Base-by-base conservation (phyloP, 2,797 vertebrate species). In the Botia kubotai region DNA sequence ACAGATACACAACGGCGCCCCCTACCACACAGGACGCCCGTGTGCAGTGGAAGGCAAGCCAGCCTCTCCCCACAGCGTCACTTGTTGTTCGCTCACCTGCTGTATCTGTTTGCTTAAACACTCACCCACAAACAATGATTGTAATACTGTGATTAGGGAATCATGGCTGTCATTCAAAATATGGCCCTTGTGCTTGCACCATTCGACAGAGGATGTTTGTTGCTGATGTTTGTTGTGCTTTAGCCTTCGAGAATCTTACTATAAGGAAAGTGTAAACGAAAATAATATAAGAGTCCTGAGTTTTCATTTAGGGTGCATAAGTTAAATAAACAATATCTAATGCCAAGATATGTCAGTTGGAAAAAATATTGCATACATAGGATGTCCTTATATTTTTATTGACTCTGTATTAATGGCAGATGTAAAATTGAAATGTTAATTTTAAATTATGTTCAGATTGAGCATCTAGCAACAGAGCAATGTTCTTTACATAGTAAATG, bases 1-100 rank as follows among this genome's bases (percentile, higher is more conserved):
- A 92, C 97, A 97, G 95, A 95, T 94, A 93, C 98, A 97, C 95
- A 97, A 97, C 95, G 96, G 96, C 95, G 93, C 95, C 94, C 96
- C 96, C 93, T 99, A 97, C 96, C 96, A 97, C 96, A 96, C 95
- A 95, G 96, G 96, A 98, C 96, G 96, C 95, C 97, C 95, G 94
- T 98, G 97, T 95, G 95, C 97, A 95, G 96, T 97, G 95, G 96
- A 99, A 99, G 98, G 98, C 97, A 99, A 99, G 98, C 95, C 89
- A 92, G 90, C 92, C 86, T 75, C 75, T 80, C 88, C 86, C 91
- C 90, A 82, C 86, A 88, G 87, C 83, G 23, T 86, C 89, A 57
- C 66, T 87, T 91, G 36, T 92, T 88, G 89, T 84, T 91, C 89
- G 88, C 91, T 92, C 73, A 57, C 72, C 91, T 82, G 36, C 72